A percentile compares a stretch with the other conserved stretches of the same genome.
phyloP scores from a whole-genome alignment of 2,113 vertebrate species.

The Cromileptes altivelis region DNA sequence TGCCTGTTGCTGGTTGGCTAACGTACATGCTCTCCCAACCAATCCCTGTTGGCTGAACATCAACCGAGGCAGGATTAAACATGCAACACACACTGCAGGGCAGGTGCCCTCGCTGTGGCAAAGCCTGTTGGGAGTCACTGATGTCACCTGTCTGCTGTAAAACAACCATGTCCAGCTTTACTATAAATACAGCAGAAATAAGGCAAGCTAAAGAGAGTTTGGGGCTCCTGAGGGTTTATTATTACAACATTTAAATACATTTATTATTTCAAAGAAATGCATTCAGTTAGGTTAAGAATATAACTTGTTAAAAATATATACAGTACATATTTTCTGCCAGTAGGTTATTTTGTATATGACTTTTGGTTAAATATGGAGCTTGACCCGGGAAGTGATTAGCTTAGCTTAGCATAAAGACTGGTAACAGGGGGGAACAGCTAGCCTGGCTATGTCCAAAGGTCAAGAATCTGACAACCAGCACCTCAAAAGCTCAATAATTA shows the following conservation, averaged over 20 bases:
- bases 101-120: constrained; percentile 9
- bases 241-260: constrained; percentile 5
- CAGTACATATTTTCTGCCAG: background rate
- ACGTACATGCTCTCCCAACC: constrained; percentile 23
- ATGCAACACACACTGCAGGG: constrained; percentile 25
- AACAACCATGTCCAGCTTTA: background rate
- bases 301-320: background rate
- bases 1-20: constrained; percentile 36
- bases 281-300: background rate
- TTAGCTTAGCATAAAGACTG: background rate
- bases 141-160: background rate
- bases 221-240: background rate
- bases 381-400: too few relatives aligned
- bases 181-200: constrained; percentile 11
- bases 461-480: background rate
- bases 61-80: constrained; percentile 37
- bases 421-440: background rate
- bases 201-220: background rate
- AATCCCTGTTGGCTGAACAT: constrained; percentile 43
- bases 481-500: background rate
- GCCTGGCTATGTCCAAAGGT: background rate
- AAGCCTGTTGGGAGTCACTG: background rate
- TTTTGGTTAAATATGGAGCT: too few relatives aligned
- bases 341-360: background rate
- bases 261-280: background rate